Evolutionary conservation across 2,797 vertebrate genomes (phyloP).

Genomic region (Phrynocephalus forsythii): DNA sequence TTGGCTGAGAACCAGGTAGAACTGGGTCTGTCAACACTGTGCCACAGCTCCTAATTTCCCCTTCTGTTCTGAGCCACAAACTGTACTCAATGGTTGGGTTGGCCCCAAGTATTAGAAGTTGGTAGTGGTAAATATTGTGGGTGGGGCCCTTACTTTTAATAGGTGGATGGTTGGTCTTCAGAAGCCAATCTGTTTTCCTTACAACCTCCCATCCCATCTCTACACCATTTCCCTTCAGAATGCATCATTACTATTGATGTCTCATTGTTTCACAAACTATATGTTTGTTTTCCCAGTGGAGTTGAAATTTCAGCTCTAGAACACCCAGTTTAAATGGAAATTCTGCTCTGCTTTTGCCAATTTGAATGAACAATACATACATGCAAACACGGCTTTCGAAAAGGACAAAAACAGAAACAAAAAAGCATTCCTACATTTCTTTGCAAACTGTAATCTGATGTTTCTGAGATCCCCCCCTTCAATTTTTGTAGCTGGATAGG

Average conservation of each 20-base stretch:
- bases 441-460: not conserved
- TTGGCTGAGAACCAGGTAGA: too few relatives aligned
- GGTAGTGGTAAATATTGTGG: not conserved
- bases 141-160: slow-evolving; percentile 1
- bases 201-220: too few relatives aligned
- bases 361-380: not conserved
- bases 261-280: not conserved
- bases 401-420: not conserved
- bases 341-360: not conserved
- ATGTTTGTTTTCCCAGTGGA: not conserved
- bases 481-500: not conserved
- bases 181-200: not conserved
- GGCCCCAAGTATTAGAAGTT: not conserved
- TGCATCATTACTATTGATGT: not conserved
- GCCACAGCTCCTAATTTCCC: too few relatives aligned
- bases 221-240: too few relatives aligned
- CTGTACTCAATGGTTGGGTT: not conserved
- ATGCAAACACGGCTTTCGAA: not conserved
- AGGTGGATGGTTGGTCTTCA: not conserved
- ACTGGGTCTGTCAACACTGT: too few relatives aligned
- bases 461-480: not conserved
- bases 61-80: not conserved
- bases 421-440: not conserved
- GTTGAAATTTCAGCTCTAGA: not conserved
- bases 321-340: not conserved